Percentiles rank a stretch among this genome's conserved stretches.
phyloP scores from a whole-genome alignment of 2,888 invertebrate genomes.

The Drosophila ustulata region DNA sequence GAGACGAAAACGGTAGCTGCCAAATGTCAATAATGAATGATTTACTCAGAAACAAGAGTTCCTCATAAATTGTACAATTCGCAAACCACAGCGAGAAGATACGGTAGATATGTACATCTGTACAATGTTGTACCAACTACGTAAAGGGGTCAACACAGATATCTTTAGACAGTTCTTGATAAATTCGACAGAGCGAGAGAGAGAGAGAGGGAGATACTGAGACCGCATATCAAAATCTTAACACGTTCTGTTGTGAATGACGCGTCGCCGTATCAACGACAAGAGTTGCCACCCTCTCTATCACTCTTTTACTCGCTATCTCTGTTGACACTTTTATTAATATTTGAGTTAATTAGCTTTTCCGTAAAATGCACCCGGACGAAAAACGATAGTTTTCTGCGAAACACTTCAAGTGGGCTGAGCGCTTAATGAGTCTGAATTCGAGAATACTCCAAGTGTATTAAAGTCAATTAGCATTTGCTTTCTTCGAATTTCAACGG shows the following conservation, averaged over 20 bases:
- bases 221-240: slow-evolving; percentile 9
- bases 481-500: slow-evolving; percentile 18
- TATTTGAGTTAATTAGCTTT: not conserved
- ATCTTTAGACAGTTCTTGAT: slow-evolving; percentile 10
- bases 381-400: not conserved
- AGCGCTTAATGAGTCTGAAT: not conserved
- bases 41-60: slow-evolving; percentile 18
- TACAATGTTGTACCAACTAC: not conserved
- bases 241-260: slow-evolving; percentile 18
- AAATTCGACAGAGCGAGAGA: slow-evolving; percentile 4
- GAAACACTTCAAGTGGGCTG: slow-evolving; percentile 2
- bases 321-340: not conserved
- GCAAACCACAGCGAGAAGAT: not conserved
- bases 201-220: not conserved
- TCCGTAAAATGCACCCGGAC: not conserved
- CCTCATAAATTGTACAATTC: slow-evolving; percentile 6
- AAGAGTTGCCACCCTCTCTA: not conserved
- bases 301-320: not conserved
- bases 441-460: not conserved
- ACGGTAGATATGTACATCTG: slow-evolving; percentile 14
- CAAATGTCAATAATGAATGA: slow-evolving; percentile 13
- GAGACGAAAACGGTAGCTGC: slow-evolving; percentile 2
- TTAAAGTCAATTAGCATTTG: slow-evolving; percentile 17
- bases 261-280: slow-evolving; percentile 33
- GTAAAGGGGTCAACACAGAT: slow-evolving; percentile 1